Evolutionary conservation across 2,888 invertebrate species (phyloP).

Genomic region (Spodoptera exigua): DNA sequence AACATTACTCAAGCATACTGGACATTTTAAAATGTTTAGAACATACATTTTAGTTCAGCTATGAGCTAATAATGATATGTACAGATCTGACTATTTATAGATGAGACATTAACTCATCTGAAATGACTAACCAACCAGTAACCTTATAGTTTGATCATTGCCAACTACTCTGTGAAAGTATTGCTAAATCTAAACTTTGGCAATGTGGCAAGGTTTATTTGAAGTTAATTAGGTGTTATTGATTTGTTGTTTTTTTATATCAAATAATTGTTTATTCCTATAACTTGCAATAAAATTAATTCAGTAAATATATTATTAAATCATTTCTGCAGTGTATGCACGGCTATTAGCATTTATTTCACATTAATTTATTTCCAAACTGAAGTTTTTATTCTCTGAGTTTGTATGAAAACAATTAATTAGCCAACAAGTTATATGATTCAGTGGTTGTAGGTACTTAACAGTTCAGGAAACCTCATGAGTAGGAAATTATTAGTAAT

Average conservation of each 20-base stretch:
- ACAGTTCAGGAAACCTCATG: constrained; percentile 23
- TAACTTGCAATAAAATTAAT: no score
- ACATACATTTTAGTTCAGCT: not conserved
- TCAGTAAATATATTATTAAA: no score
- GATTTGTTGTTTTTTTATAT: no score
- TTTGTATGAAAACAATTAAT: no score
- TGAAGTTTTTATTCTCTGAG: no score
- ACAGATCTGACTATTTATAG: constrained; percentile 37
- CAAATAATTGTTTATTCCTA: no score
- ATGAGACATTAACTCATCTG: constrained; percentile 30
- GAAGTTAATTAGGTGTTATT: constrained; percentile 9
- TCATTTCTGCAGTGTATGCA: no score
- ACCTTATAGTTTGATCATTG: constrained; percentile 33
- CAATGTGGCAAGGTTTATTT: constrained; percentile 23
- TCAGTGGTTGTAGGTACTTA: not conserved
- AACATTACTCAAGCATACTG: no score
- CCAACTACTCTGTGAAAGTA: constrained; percentile 22
- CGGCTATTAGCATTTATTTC: no score
- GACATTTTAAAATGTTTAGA: no score
- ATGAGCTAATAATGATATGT: constrained; percentile 13
- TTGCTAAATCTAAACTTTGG: constrained; percentile 26
- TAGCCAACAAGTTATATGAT: no score
- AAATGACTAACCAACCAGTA: constrained; percentile 35
- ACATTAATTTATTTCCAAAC: no score
- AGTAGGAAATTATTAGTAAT: constrained; percentile 12